phyloP scores from a whole-genome alignment of 2,113 vertebrate genomes.

The Gymnobelideus leadbeateri region DNA sequence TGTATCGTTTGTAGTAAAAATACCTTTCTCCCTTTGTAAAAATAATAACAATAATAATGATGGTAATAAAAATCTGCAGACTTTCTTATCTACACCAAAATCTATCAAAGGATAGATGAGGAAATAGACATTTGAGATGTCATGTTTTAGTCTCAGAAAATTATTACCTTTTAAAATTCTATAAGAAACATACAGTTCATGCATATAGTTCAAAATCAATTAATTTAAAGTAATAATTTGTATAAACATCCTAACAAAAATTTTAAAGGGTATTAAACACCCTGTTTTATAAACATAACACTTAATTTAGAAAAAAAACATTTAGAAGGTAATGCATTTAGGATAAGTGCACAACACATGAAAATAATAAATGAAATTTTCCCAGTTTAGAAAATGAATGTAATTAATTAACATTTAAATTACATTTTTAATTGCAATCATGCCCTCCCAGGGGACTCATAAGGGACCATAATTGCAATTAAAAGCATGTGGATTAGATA shows the following conservation, averaged over 20 bases:
- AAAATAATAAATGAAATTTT: conserved; percentile 93
- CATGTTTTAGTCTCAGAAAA: conserved; percentile 60
- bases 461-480: conserved; percentile 97
- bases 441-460: conserved; percentile 93
- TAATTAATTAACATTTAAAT: conserved; percentile 99
- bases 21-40: conserved; percentile 71
- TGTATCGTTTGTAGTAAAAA: conserved; percentile 59
- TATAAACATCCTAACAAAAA: conserved; percentile 88
- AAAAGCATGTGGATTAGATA: conserved; percentile 97
- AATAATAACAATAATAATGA: conserved; percentile 58
- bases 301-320: conserved; percentile 89
- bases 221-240: conserved; percentile 91
- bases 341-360: conserved; percentile 90
- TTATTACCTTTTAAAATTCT: conserved; percentile 70
- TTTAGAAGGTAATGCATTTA: conserved; percentile 92
- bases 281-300: conserved; percentile 91
- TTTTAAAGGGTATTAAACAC: conserved; percentile 91
- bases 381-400: conserved; percentile 95
- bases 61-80: conserved; percentile 40
- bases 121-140: conserved; percentile 31
- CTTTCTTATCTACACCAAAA: conserved; percentile 46
- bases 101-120: conserved; percentile 41
- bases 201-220: conserved; percentile 85
- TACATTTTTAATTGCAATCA: conserved; percentile 99
- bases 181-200: conserved; percentile 79